Evolutionary conservation across 2,113 vertebrate genomes (phyloP), one percentile per base, ranked within the genome.

Genomic region (Ceyx cyanopectus): DNA sequence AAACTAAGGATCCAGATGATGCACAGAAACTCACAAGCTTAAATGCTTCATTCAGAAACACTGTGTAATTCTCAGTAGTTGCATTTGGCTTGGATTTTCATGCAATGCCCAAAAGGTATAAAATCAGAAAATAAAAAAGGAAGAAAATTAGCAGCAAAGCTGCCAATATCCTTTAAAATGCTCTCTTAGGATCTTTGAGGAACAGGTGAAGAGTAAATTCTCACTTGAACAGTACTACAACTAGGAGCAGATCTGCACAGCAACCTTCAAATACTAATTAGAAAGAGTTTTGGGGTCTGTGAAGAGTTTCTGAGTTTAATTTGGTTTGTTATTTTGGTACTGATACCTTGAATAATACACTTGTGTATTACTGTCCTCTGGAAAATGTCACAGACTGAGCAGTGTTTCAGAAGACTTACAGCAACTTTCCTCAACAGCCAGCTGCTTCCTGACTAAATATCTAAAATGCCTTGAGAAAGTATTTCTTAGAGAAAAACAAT

Each of bases 231-330:
- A 60, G 32, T 87, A 5, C 14, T 45, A 1, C 37, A 73, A 1
- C 23, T 30, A 27, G 63, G 45, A 86, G 73, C 51, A 62, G 51
- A n/a, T 57, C 12, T 41, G 41, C 72, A 4, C 0, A 24, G 17
- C 76, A 56, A 9, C 11, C 54, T 69, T 29, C 78, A 54, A 43
- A 21, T 2, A 9, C 57, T 6, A 32, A 30, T 16, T 40, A 54
- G 78, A 3, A 16, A 45, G 21, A 40, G 13, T 14, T 7, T 21
- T 0, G 0, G 22, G 43, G 3, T 14, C 46, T 26, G 24, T 4
- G 24, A 27, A 17, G 26, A 22, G 24, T 29, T 40, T 30, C 17
- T 8, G 21, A 73, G 69, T 60, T 66, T 68, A 22, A 3, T 65
- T 41, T 61, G 46, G 43, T 24, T 12, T 12, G 14, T 16, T 54